A percentile compares a stretch with the other conserved stretches of the same genome.
These are phyloP conservation scores for Microctenopoma steveboyesi DNA, from an alignment of 2,797 vertebrate species.

Conservation along the genomic window DNA sequence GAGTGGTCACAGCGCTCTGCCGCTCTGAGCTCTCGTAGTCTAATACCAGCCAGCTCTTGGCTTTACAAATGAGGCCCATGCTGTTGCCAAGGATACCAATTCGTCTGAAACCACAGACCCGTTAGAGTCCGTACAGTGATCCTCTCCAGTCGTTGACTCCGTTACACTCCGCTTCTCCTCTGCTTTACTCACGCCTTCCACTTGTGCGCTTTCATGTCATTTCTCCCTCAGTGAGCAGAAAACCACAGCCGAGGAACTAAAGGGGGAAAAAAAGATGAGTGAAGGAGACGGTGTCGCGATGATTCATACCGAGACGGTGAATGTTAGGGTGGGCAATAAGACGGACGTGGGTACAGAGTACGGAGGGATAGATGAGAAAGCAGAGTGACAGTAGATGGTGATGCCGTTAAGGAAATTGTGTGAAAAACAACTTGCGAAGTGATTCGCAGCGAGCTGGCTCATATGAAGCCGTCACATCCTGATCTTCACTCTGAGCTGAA, in stretches of 20 bases:
- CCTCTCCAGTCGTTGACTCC: conserved; percentile 63
- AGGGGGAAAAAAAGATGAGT: conserved; percentile 30
- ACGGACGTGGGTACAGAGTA: conserved; percentile 9
- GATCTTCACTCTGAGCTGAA: conserved; percentile 3
- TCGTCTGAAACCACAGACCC: conserved; percentile 75
- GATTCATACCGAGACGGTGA: conserved; percentile 28
- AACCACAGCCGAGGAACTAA: conserved; percentile 24
- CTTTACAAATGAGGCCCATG: conserved; percentile 80
- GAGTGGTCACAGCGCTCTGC: conserved; percentile 43
- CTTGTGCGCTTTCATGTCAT: conserved; percentile 51
- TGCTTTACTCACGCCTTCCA: conserved; percentile 51
- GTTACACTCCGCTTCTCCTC: conserved; percentile 53
- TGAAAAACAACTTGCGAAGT: conserved; percentile 1
- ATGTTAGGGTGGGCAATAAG: background rate
- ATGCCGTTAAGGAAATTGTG: conserved; percentile 4
- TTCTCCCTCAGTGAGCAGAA: conserved; percentile 42
- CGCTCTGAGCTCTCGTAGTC: conserved; percentile 54
- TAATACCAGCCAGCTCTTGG: conserved; percentile 70
- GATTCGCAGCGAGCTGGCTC: conserved; percentile 6
- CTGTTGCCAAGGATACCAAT: conserved; percentile 86
- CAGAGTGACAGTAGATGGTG: conserved; percentile 1
- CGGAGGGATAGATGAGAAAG: background rate
- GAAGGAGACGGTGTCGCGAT: conserved; percentile 1
- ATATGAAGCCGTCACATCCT: conserved; percentile 1
- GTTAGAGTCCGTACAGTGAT: conserved; percentile 64